Conservation (phyloP, 1,140 invertebrate species). For the Drosophila ananassae region DNA sequence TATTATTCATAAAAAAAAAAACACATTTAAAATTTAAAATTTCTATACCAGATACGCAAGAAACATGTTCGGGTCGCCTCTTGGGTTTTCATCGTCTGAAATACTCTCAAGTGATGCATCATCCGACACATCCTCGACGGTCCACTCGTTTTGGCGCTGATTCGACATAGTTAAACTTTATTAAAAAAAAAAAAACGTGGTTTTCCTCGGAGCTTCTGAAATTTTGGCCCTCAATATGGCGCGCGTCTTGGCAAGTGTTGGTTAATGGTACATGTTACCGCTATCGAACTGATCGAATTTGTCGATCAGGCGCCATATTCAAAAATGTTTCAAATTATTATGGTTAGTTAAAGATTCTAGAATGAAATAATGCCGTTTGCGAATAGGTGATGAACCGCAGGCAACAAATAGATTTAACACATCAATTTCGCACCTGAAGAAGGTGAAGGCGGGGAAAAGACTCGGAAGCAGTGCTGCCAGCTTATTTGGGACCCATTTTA, state of each 20-base stretch:
- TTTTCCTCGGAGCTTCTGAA: neutral
- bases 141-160: neutral
- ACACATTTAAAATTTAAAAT: neutral
- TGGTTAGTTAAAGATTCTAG: too few species aligned
- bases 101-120: neutral
- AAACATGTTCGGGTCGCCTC: neutral
- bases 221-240: neutral
- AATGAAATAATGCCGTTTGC: too few species aligned
- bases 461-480: too few species aligned
- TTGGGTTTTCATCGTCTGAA: neutral
- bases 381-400: too few species aligned
- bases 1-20: neutral
- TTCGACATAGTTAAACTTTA: neutral
- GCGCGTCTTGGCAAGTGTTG: neutral
- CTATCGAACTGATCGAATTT: neutral
- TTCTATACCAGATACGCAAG: neutral
- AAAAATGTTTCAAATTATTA: neutral
- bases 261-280: neutral
- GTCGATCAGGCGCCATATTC: neutral
- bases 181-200: neutral
- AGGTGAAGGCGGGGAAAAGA: too few species aligned
- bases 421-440: too few species aligned
- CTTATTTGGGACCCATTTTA: too few species aligned
- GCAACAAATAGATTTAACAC: too few species aligned
- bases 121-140: neutral